Evolutionary conservation across 1,140 invertebrate species (phyloP), one percentile per base, ranked within the genome.

Genomic region (Cydia pomonella): DNA sequence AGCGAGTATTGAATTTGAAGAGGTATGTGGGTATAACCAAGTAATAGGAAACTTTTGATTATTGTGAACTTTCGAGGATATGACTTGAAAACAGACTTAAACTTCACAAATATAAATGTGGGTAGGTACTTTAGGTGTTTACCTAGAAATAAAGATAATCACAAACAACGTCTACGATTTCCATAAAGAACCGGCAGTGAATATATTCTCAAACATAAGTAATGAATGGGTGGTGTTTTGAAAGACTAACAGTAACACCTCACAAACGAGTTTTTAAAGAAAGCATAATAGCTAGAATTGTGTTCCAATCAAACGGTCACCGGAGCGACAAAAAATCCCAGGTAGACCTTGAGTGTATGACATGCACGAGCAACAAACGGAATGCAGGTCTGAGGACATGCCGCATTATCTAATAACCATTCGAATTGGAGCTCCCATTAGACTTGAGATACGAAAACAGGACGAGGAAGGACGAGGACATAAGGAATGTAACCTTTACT

Each of bases 331-430:
- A 69, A 69, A 69, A 69, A 69, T 33, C 9, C 47, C 64, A 33
- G 29, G 64, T 69, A 69, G 64, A 69, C 64, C 64, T 69, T 69
- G 64, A 69, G 29, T 16, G 29, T 38, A 69, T 66, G 63, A 29
- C 64, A 69, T 69, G 64, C 29, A n/a, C 29, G 27, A 69, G 10
- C 64, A 66, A 25, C 21, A 18, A 38, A 6, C 29, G 29, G 64
- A 69, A 69, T 69, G 64, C 64, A 69, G 33, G 12, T 69, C 29
- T 69, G 29, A 69, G 64, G 64, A 33, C 25, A 66, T 12, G 63
- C 23, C 25, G 47, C n/a, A 69, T 33, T 33, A 69, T 66, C 63
- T 66, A 66, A 66, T 66, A 69, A 59, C 25, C 27, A 69, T 69
- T 69, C 64, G 7, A 33, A 69, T 69, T 33, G 63, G 63, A 29